A percentile compares a stretch with the other conserved stretches of the same genome.
phyloP scores from a whole-genome alignment of 2,888 invertebrate species.

The Dryadula phaetusa region DNA sequence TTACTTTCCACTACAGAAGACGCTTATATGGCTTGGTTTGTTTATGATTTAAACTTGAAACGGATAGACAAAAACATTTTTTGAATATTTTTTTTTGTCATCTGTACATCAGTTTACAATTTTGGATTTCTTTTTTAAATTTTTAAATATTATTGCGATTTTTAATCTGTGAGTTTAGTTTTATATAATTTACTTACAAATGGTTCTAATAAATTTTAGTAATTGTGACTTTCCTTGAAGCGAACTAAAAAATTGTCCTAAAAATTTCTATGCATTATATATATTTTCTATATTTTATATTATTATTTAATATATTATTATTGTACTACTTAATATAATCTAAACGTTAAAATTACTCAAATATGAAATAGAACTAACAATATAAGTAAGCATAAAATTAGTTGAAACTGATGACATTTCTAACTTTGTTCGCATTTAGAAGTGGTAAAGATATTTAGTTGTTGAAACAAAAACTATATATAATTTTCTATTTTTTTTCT shows the following conservation, averaged over 20 bases:
- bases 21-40: too few relatives aligned
- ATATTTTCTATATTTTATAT: background rate
- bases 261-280: background rate
- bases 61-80: too few relatives aligned
- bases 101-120: background rate
- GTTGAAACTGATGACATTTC: background rate
- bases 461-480: too few relatives aligned
- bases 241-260: slow-evolving; percentile 6
- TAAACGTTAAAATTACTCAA: slow-evolving; percentile 7
- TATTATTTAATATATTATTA: slow-evolving; percentile 5
- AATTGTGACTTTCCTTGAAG: background rate
- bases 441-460: too few relatives aligned
- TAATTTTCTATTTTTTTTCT: too few relatives aligned
- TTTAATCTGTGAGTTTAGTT: too few relatives aligned
- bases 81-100: background rate
- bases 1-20: too few relatives aligned
- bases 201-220: background rate
- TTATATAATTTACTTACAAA: too few relatives aligned
- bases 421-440: too few relatives aligned
- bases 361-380: slow-evolving; percentile 10
- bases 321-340: slow-evolving; percentile 8
- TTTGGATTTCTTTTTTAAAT: too few relatives aligned
- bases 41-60: too few relatives aligned
- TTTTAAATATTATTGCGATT: too few relatives aligned
- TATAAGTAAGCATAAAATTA: background rate